These are phyloP conservation scores for Heliopora coerulea DNA, from an alignment of 92 coral and sea anemone species.

Conservation along the genomic window DNA sequence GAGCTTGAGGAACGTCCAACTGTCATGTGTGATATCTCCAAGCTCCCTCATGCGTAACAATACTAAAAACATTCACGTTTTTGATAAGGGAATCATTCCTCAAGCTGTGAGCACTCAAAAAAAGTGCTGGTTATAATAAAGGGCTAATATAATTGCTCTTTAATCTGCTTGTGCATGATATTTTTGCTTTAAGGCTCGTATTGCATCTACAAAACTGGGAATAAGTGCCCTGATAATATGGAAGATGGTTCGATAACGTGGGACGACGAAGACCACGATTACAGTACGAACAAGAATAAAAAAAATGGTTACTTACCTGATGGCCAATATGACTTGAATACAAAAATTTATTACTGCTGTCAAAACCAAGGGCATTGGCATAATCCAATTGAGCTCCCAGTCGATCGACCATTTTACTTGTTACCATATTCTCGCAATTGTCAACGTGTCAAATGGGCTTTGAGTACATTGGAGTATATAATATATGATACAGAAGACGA, in stretches of 20 bases:
- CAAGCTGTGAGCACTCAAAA: no score
- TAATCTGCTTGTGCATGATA: no score
- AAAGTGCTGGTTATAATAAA: no score
- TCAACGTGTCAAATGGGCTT: constrained; percentile 57
- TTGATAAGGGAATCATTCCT: no score
- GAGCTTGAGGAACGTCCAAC: no score
- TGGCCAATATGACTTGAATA: constrained; percentile 41
- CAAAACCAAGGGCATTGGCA: constrained; percentile 54
- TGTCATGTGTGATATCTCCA: no score
- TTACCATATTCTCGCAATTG: constrained; percentile 60
- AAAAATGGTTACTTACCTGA: constrained; percentile 50
- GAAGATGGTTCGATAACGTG: constrained; percentile 53
- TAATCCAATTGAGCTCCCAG: constrained; percentile 59
- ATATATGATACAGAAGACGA: constrained; percentile 47
- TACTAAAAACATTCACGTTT: no score
- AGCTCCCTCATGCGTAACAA: no score
- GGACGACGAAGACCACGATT: constrained; percentile 60
- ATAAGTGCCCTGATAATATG: constrained; percentile 53
- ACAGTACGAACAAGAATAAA: constrained; percentile 38
- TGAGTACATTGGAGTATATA: constrained; percentile 48
- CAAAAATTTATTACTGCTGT: constrained; percentile 61
- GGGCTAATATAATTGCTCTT: no score
- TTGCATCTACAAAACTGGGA: constrained; percentile 62
- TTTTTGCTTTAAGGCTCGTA: constrained; percentile 53
- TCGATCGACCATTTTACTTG: constrained; percentile 58